Conservation (phyloP, 2,797 vertebrate species). For the Numenius phaeopus region DNA sequence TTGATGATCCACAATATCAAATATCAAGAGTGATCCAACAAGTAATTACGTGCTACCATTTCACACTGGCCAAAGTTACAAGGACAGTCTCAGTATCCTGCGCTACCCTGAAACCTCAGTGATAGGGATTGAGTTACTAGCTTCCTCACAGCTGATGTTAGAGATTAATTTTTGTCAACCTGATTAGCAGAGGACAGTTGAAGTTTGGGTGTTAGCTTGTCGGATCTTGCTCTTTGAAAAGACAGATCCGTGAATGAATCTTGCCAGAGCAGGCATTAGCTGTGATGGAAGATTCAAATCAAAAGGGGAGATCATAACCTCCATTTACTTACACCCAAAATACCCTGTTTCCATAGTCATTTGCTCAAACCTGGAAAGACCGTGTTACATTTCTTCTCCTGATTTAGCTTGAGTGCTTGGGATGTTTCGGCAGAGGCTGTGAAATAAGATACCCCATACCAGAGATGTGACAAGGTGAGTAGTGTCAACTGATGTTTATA, state of each 20-base stretch:
- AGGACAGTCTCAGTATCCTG: not conserved
- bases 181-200: not conserved
- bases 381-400: accelerated
- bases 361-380: not conserved
- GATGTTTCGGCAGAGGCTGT: not conserved
- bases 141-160: slow-evolving; percentile 25
- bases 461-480: not conserved
- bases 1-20: not conserved
- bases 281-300: not conserved
- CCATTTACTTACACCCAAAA: not conserved
- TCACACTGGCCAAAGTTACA: not conserved
- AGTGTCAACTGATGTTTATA: not conserved
- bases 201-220: not conserved
- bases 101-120: not conserved
- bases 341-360: not conserved
- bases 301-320: not conserved
- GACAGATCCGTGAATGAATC: not conserved
- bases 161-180: slow-evolving; percentile 34
- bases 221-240: not conserved
- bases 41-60: not conserved
- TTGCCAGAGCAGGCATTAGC: not conserved
- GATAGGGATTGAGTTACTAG: not conserved
- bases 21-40: not conserved
- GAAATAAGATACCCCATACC: not conserved
- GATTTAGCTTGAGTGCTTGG: not conserved